These are phyloP conservation scores for Camponotus floridanus DNA, from an alignment of 1,140 invertebrate genomes.

Conservation along the genomic window DNA sequence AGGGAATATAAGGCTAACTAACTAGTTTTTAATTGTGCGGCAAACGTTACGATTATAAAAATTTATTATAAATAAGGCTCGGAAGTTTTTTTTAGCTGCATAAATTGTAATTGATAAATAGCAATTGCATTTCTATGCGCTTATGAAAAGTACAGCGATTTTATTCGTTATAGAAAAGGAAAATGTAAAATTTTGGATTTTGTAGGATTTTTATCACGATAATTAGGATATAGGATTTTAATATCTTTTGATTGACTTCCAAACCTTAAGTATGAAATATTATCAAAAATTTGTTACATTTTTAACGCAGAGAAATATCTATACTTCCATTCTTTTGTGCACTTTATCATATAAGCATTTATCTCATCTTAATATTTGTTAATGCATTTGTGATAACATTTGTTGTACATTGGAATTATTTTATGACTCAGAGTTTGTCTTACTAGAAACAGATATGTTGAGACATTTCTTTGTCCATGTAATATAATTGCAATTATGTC, in stretches of 20 bases:
- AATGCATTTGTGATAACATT: neutral
- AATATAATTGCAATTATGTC: neutral
- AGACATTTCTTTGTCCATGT: neutral
- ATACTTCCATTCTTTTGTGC: neutral
- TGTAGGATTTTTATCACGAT: constrained; percentile 8
- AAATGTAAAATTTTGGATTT: neutral
- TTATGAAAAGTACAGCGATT: neutral
- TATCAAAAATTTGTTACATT: constrained; percentile 19
- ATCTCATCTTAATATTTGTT: neutral
- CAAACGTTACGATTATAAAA: constrained; percentile 42
- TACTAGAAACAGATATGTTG: neutral
- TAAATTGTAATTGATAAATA: neutral
- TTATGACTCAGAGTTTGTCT: neutral
- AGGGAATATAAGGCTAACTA: constrained; percentile 10
- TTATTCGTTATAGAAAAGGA: neutral
- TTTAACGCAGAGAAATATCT: neutral
- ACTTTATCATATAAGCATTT: constrained; percentile 9
- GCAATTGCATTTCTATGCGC: neutral
- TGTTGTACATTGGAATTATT: neutral
- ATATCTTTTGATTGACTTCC: constrained; percentile 2
- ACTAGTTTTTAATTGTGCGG: constrained; percentile 54
- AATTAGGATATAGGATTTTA: neutral
- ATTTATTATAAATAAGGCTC: neutral
- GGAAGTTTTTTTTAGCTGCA: constrained; percentile 8
- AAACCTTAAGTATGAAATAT: neutral